Percentiles rank a stretch among this genome's conserved stretches.
phyloP scores from a whole-genome alignment of 1,140 invertebrate genomes.

The Cataglyphis hispanica region DNA sequence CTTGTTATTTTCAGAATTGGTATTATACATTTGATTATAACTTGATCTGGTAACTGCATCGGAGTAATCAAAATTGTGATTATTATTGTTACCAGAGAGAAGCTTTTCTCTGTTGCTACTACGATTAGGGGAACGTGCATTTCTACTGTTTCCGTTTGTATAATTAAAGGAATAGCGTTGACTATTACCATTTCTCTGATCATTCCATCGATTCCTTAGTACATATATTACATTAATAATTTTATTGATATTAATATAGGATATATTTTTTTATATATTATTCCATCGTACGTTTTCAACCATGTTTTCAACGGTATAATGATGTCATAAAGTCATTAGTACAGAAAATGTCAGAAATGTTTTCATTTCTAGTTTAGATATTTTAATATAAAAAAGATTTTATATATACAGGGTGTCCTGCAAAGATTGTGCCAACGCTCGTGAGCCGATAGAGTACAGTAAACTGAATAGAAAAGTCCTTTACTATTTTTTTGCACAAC shows the following conservation, averaged over 20 bases:
- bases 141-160: constrained; percentile 22
- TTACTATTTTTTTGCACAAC: too few species aligned
- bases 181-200: constrained; percentile 19
- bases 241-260: neutral
- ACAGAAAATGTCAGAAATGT: too few species aligned
- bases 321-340: too few species aligned
- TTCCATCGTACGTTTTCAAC: too few species aligned
- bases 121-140: neutral
- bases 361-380: too few species aligned
- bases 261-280: too few species aligned
- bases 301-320: too few species aligned
- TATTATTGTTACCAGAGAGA: neutral
- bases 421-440: too few species aligned
- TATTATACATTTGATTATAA: constrained; percentile 10
- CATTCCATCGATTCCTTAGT: constrained; percentile 17
- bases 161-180: constrained; percentile 17
- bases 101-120: neutral
- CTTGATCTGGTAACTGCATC: neutral
- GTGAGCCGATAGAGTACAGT: too few species aligned
- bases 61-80: neutral
- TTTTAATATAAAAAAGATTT: too few species aligned
- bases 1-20: constrained; percentile 25
- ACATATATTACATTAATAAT: constrained; percentile 21
- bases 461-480: too few species aligned
- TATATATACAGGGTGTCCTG: too few species aligned